Conservation (phyloP, 2,888 invertebrate species). For the Drosophila buzzatii region DNA sequence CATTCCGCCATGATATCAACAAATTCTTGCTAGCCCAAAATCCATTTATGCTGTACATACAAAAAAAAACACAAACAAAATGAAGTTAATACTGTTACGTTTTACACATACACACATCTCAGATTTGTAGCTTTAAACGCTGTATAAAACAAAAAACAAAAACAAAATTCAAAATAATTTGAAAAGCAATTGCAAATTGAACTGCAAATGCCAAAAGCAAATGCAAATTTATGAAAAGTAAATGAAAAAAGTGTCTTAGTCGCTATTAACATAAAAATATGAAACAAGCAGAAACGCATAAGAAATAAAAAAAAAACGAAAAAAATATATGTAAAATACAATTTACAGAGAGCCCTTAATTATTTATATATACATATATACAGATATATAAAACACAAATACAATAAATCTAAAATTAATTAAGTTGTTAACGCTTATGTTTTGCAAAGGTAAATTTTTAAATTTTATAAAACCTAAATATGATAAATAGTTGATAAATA, state of each 20-base stretch:
- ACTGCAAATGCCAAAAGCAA: constrained; percentile 39
- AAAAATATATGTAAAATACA: constrained; percentile 28
- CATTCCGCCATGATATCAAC: constrained; percentile 65
- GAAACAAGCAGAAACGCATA: constrained; percentile 47
- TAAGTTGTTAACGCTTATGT: constrained; percentile 80
- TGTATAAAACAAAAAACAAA: constrained; percentile 56
- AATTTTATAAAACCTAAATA: constrained; percentile 59
- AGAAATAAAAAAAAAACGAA: constrained; percentile 38
- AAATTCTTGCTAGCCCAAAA: constrained; percentile 17
- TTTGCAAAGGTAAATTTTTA: constrained; percentile 71
- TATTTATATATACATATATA: constrained; percentile 29
- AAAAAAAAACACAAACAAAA: constrained; percentile 10
- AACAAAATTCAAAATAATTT: constrained; percentile 41
- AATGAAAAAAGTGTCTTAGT: constrained; percentile 81
- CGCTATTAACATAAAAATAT: constrained; percentile 61
- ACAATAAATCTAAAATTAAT: constrained; percentile 59
- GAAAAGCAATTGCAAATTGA: constrained; percentile 31
- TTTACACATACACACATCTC: constrained; percentile 62
- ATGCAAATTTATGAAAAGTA: constrained; percentile 55
- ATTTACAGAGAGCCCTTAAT: constrained; percentile 58
- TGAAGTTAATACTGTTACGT: constrained; percentile 40
- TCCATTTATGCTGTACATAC: constrained; percentile 65
- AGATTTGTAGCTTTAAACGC: constrained; percentile 77
- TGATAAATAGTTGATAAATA: constrained; percentile 50
- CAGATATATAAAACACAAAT: constrained; percentile 45